Evolutionary conservation across 1,140 invertebrate species (phyloP), one percentile per base, ranked within the genome.

Genomic region (Drosophila nigrodunni): DNA sequence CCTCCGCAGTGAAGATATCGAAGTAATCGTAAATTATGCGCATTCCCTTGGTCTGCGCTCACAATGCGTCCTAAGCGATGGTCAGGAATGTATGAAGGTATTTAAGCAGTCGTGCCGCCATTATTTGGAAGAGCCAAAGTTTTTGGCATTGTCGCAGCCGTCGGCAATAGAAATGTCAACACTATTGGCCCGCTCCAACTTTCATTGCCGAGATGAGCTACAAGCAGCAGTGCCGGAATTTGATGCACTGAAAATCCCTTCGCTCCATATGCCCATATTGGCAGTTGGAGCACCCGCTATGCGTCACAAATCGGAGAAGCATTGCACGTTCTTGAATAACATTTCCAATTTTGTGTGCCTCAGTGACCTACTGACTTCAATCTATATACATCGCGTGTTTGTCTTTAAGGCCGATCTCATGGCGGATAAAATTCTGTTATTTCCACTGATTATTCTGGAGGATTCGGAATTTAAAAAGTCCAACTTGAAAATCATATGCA

Each of bases 71-170:
- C 21, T 67, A 8, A 54, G 8, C 4, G 55, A 73, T 39, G 83
- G 81, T 3, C 64, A 82, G n/a, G 49, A 25, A 13, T 77, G 57
- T 13, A 47, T 91, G 0, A 89, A 85, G 44, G 62, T 91, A 0
- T 91, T 71, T 13, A 91, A 89, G 50, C 73, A 44, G 21, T 39
- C 66, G 7, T 91, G 88, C 43, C 65, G 57, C 15, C 88, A 91
- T 50, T 91, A 75, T 7, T 37, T 91, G 13, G 71, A 85, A 18
- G 60, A 77, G n/a, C 74, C 85, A 11, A 79, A 79, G 50, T 25
- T 8, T 0, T 10, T 91, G 15, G 21, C 39, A 0, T 30, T 91
- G 9, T 59, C 67, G 1, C 21, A 41, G 0, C 7, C 61, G 10
- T 70, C 73, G n/a, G n/a, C 57, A 9, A 61, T 77, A 35, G 65